Percentiles rank a stretch among this genome's conserved stretches.
Conservation (phyloP, 2,888 invertebrate species). For the Caenorhabditis sp. region DNA sequence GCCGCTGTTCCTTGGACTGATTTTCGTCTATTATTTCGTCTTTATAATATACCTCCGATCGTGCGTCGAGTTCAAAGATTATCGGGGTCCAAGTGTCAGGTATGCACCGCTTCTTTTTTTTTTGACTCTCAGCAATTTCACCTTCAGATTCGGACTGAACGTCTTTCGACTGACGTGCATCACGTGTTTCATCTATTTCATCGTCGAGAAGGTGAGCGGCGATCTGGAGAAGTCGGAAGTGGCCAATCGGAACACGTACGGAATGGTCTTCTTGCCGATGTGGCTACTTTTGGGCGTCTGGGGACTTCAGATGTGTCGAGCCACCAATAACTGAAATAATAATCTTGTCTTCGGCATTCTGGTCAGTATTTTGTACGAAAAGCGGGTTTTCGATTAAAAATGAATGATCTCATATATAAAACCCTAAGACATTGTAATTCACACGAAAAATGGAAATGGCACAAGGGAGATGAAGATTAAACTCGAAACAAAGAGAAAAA, state of each 20-base stretch:
- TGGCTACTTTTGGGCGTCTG: constrained; percentile 62
- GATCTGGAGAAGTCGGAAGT: constrained; percentile 68
- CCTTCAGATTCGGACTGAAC: constrained; percentile 65
- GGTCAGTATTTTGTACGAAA: too few species aligned
- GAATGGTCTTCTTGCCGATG: constrained; percentile 66
- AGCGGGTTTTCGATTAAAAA: too few species aligned
- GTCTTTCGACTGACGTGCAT: constrained; percentile 59
- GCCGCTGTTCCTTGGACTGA: constrained; percentile 92
- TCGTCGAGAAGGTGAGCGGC: constrained; percentile 71
- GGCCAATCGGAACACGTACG: constrained; percentile 57
- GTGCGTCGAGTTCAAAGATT: constrained; percentile 85
- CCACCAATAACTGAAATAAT: constrained; percentile 21
- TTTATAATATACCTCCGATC: constrained; percentile 94
- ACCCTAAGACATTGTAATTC: too few species aligned
- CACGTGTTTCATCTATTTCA: constrained; percentile 60
- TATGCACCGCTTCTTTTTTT: constrained; percentile 25
- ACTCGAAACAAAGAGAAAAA: not conserved
- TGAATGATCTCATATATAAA: too few species aligned
- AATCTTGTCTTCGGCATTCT: not conserved
- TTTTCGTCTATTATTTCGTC: constrained; percentile 93
- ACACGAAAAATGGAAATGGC: not conserved
- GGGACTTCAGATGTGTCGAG: constrained; percentile 64
- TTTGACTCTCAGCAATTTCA: not conserved
- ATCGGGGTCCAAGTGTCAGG: constrained; percentile 81
- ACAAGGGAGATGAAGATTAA: not conserved